Evolutionary conservation across 2,888 invertebrate genomes (phyloP), one percentile per base, ranked within the genome.

Genomic region (Ephialtes manifestator): DNA sequence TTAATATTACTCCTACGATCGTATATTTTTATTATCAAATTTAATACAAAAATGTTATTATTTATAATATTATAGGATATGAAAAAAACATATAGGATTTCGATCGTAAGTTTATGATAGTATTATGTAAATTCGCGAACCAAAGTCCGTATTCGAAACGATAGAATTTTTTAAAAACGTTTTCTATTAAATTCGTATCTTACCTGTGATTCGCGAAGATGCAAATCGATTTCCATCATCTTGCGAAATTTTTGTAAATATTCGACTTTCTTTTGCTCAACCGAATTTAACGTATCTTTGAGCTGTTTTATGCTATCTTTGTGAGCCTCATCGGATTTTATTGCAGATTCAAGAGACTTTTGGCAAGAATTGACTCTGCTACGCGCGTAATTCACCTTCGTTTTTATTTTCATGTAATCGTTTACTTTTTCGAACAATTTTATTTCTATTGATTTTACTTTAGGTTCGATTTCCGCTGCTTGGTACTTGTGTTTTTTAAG

Each of bases 361-460:
- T 11, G 28, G n/a, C 39, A 71, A 15, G 28, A 20, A 8, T 2
- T 2, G 0, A 71, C 18, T 39, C 48, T 65, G 11, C 51, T 72
- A 24, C 67, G 39, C 8, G 51, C 20, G n/a, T 81, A 39, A 18
- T 70, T 18, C 11, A 28, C n/a, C 5, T 5, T 53, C 51, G 18
- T 18, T 28, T n/a, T 31, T 11, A 13, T 13, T 7, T 15, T n/a
- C 51, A 51, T 3, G 7, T 5, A 51, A 51, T 18, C 51, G 18
- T 51, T 51, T 20, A 31, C 18, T 4, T 65, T 68, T 20, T 58
- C 20, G 92, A 98, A 98, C 87, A 97, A 97, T 88, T 98, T 96
- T 92, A 98, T 98, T 0, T 97, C 97, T 95, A 98, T 98, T 93
- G 97, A 97, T 95, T 98, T 98, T 82, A 98, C 95, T 72, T 98